These are phyloP conservation scores for Catagonus wagneri DNA, from an alignment of 2,113 vertebrate species.

Conservation along the genomic window DNA sequence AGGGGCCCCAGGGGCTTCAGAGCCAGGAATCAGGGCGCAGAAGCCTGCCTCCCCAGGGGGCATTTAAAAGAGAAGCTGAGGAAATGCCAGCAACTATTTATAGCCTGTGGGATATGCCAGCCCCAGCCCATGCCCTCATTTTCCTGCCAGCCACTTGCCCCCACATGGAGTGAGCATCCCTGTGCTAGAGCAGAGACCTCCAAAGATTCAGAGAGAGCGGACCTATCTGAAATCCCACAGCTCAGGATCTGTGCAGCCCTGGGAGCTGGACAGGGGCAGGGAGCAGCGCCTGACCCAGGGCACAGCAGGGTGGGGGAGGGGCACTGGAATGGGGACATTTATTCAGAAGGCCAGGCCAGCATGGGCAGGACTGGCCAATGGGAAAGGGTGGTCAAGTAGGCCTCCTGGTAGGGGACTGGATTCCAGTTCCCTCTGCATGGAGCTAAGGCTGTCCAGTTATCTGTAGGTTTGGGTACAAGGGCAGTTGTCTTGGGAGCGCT, in stretches of 20 bases:
- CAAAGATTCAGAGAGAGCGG: not conserved
- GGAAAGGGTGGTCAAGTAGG: not conserved
- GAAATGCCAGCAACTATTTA: not conserved
- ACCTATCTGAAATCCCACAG: not conserved
- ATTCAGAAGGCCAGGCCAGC: not conserved
- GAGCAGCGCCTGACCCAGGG: too few relatives aligned
- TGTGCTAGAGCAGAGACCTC: not conserved
- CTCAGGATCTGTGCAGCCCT: not conserved
- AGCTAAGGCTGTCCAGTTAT: not conserved
- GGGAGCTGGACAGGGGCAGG: not conserved
- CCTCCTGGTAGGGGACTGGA: not conserved
- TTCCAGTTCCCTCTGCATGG: not conserved
- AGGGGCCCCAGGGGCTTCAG: not conserved
- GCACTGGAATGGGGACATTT: not conserved
- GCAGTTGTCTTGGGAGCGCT: too few relatives aligned
- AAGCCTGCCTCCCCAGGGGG: not conserved
- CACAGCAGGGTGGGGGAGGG: fast-evolving
- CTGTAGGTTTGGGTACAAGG: not conserved
- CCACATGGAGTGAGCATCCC: not conserved
- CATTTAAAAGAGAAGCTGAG: slow-evolving; percentile 31
- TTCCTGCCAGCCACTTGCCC: not conserved
- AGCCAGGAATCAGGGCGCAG: not conserved
- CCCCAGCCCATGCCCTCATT: not conserved
- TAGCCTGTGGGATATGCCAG: not conserved
- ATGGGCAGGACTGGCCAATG: not conserved